phyloP scores from a whole-genome alignment of 2,888 invertebrate species.

The Aelia acuminata region DNA sequence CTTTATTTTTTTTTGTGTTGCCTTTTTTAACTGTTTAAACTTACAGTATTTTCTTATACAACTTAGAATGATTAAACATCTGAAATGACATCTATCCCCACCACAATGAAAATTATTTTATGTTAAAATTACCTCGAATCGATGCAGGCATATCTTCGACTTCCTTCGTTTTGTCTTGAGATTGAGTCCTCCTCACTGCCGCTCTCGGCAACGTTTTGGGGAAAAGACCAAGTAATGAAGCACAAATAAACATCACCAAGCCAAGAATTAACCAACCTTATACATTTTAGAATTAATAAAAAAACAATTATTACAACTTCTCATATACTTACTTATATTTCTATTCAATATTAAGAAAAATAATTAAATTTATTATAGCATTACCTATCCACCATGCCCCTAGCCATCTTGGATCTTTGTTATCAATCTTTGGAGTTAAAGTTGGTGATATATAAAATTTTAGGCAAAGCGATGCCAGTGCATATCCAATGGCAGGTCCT shows the following conservation, averaged over 20 bases:
- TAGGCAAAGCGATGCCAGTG: conserved; percentile 76
- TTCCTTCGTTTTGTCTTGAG: conserved; percentile 61
- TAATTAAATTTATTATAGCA: background rate
- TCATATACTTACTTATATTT: background rate
- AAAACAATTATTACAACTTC: background rate
- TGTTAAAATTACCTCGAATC: conserved; percentile 68
- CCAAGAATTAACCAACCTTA: conserved; percentile 77
- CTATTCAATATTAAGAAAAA: background rate
- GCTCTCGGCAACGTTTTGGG: conserved; percentile 80
- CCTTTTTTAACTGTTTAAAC: too few species aligned
- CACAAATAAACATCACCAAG: conserved; percentile 74
- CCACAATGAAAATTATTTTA: too few species aligned
- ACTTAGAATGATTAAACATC: too few species aligned
- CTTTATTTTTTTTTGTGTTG: too few species aligned
- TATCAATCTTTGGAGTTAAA: conserved; percentile 76
- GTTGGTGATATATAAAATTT: conserved; percentile 78
- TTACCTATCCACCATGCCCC: conserved; percentile 86
- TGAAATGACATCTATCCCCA: too few species aligned
- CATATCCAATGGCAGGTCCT: conserved; percentile 80
- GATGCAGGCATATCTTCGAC: conserved; percentile 70
- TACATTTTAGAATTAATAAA: background rate
- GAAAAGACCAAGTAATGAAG: conserved; percentile 77
- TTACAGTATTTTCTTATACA: too few species aligned
- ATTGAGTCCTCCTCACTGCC: conserved; percentile 71
- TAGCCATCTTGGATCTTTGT: conserved; percentile 81